Base-by-base conservation (phyloP, 2,888 invertebrate genomes). In the Eurytoma adleriae region DNA sequence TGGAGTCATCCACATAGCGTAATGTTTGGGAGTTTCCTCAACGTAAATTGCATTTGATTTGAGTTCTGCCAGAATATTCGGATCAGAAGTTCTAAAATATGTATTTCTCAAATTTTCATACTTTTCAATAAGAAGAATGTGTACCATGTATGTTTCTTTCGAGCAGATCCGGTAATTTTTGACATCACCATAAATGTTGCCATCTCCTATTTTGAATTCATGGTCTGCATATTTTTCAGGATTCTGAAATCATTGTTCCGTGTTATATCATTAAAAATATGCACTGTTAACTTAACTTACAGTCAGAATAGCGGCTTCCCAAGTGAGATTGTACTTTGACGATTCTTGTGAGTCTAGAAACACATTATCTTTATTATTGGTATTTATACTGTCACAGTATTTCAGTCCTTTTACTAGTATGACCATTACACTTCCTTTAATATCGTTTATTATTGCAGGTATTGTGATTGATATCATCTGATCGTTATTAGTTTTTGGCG, bases 121-220 rank as follows among this genome's bases (percentile, higher is more conserved):
- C n/a, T 64, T 64, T 0, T 61, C 67, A 27, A 83, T 68, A 2
- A 86, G 68, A 18, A 85, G 24, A 20, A 81, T 5, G 12, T 68
- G 50, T 24, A 87, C 75, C 5, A 72, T 69, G 48, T 87, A 87
- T 12, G 70, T 80, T 14, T 83, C 75, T 14, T 81, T 64, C 3
- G 84, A 61, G 27, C 83, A 81, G 3, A 87, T 75, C 0, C 79
- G 77, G 24, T 85, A 85, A 68, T 86, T 86, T 20, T 18, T 80
- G 0, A 57, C 82, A 5, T 56, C 69, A 10, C 62, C 77, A 20
- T 85, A 83, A 5, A 69, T 10, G 14, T 57, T 20, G n/a, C 84
- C 76, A 57, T 86, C 84, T 10, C 87, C 87, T 12, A 87, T 78
- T 2, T 2, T 73, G n/a, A 87, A 84, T 20, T 64, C 67, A 24